These are phyloP conservation scores for Pterocles burchelli DNA, from an alignment of 2,113 vertebrate genomes.

Conservation along the genomic window DNA sequence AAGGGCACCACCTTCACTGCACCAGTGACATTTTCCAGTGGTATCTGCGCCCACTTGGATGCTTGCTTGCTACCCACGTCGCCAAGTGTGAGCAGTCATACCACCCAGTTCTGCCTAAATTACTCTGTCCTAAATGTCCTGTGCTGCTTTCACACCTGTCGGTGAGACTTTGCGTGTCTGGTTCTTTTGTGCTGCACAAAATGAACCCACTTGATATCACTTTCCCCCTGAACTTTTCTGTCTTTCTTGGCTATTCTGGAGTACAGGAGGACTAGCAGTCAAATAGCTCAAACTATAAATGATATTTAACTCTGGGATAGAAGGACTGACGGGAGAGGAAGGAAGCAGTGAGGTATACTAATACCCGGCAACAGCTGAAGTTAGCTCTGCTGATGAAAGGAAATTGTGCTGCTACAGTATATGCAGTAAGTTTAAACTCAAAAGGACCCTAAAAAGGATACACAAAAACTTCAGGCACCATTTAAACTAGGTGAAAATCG, in stretches of 20 bases:
- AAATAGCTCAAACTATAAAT: neutral
- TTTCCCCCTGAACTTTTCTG: neutral
- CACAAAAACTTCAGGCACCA: neutral
- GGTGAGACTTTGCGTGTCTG: neutral
- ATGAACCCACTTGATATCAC: neutral
- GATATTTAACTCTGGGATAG: neutral
- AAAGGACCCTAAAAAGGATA: neutral
- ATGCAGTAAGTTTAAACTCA: neutral
- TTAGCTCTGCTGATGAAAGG: neutral
- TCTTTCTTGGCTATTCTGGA: neutral
- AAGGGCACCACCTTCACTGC: neutral
- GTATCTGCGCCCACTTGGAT: neutral
- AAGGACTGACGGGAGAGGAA: conserved; percentile 11
- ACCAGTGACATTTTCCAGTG: conserved; percentile 9
- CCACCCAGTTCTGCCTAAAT: neutral
- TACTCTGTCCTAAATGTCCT: neutral
- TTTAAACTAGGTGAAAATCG: neutral
- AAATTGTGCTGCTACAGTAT: neutral
- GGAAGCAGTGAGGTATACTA: conserved; percentile 23
- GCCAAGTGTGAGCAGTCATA: neutral
- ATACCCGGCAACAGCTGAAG: conserved; percentile 49
- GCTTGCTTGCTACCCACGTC: neutral
- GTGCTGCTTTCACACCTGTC: neutral
- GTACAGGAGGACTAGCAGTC: neutral
- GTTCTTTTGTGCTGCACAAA: neutral